Evolutionary conservation across 1,140 invertebrate species (phyloP).

Genomic region (Hesperophylax magnus): DNA sequence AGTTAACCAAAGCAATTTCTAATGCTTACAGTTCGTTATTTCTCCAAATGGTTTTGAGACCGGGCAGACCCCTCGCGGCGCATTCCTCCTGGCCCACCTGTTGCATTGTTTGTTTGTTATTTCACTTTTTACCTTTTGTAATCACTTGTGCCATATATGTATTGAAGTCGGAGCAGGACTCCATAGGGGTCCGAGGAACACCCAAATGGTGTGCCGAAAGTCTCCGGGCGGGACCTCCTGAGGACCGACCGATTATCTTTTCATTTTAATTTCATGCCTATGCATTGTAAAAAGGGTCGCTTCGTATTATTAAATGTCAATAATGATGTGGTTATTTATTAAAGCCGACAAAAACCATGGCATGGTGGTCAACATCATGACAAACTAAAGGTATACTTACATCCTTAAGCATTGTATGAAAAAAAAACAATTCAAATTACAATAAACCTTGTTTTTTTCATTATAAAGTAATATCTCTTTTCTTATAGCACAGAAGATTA

Average conservation of each 20-base stretch:
- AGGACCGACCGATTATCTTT: constrained; percentile 22
- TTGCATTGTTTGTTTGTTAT: constrained; percentile 21
- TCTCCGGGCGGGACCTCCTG: neutral
- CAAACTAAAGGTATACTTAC: too few relatives aligned
- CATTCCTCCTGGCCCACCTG: constrained; percentile 16
- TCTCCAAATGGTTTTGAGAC: neutral
- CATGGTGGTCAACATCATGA: too few relatives aligned
- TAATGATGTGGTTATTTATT: constrained; percentile 1
- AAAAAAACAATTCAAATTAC: too few relatives aligned
- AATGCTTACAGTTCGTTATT: neutral
- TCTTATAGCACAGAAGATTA: too few relatives aligned
- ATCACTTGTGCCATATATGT: neutral
- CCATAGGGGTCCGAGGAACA: constrained; percentile 4
- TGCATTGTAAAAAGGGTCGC: constrained; percentile 1
- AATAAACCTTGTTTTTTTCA: too few relatives aligned
- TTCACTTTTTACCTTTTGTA: constrained; percentile 15
- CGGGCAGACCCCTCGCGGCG: neutral
- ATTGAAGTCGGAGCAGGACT: too few relatives aligned
- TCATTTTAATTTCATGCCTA: constrained; percentile 26
- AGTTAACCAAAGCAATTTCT: neutral
- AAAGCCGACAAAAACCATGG: neutral
- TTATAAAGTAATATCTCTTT: too few relatives aligned
- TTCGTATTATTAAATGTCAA: constrained; percentile 12
- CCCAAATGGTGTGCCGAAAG: constrained; percentile 21
- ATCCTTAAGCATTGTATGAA: too few relatives aligned